phyloP scores from a whole-genome alignment of 2,113 vertebrate genomes.

The Amia ocellicauda region DNA sequence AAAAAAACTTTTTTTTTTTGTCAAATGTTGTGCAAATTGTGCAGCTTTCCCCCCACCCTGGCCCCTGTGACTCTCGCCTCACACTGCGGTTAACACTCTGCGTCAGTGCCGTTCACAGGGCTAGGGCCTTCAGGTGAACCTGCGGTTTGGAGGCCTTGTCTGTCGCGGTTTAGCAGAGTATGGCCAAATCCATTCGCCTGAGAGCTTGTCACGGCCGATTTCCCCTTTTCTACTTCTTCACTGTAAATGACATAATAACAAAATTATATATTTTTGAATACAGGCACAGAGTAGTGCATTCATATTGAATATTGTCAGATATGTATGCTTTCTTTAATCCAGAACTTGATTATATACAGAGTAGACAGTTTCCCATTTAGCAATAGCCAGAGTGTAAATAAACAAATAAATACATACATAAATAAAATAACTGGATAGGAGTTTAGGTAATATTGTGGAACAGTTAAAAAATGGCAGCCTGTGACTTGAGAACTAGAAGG shows the following conservation, averaged over 20 bases:
- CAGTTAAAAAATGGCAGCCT: no score
- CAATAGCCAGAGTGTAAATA: not conserved
- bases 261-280: not conserved
- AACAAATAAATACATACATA: not conserved
- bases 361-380: not conserved
- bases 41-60: constrained; percentile 34
- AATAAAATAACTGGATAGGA: not conserved
- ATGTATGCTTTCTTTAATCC: no score
- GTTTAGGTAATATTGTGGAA: not conserved
- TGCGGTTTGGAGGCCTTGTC: constrained; percentile 21
- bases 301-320: no score
- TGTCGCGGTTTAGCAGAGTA: not conserved
- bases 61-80: constrained; percentile 4
- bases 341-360: no score
- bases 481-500: no score
- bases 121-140: constrained; percentile 22
- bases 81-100: constrained; percentile 48
- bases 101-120: constrained; percentile 37
- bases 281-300: no score
- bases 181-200: constrained; percentile 45
- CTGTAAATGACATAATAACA: constrained; percentile 39
- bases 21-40: constrained; percentile 51
- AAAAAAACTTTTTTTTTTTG: constrained; percentile 25
- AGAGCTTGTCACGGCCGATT: constrained; percentile 11
- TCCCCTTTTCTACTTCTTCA: constrained; percentile 18